phyloP scores from a whole-genome alignment of 2,113 vertebrate genomes.

The Proterorhinus semilunaris region DNA sequence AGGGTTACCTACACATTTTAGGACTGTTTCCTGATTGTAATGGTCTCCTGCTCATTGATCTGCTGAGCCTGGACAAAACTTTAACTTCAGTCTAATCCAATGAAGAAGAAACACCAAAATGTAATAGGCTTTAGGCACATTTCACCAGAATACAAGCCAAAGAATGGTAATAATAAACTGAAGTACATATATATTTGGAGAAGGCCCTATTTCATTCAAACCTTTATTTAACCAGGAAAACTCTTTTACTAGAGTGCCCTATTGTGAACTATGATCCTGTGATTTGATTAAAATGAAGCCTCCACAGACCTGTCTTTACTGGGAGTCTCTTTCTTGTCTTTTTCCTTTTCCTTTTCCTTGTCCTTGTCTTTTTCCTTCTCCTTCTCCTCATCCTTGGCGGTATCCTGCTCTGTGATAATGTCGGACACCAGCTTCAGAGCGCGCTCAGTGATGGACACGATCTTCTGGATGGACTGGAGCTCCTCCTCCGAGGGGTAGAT shows the following conservation, averaged over 20 bases:
- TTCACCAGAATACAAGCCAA: no score
- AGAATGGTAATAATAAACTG: no score
- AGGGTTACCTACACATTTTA: neutral
- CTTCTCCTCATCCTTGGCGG: conserved; percentile 87
- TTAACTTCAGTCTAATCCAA: no score
- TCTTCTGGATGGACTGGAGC: conserved; percentile 97
- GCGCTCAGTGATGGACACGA: conserved; percentile 96
- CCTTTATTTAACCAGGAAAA: no score
- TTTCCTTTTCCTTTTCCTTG: conserved; percentile 89
- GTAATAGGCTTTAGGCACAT: no score
- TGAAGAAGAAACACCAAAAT: no score
- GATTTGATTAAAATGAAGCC: neutral
- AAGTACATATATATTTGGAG: no score
- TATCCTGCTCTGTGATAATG: conserved; percentile 91
- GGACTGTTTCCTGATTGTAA: no score
- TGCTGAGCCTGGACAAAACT: no score
- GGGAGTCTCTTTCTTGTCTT: conserved; percentile 87
- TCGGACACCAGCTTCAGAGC: conserved; percentile 97
- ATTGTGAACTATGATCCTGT: neutral
- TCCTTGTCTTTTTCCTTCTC: conserved; percentile 70
- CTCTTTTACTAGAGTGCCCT: no score
- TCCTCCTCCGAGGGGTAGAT: conserved; percentile 98
- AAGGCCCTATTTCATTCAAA: no score
- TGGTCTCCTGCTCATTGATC: no score
- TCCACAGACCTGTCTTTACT: conserved; percentile 74